Conservation (phyloP, 2,113 vertebrate species). For the Polyodon spathula region DNA sequence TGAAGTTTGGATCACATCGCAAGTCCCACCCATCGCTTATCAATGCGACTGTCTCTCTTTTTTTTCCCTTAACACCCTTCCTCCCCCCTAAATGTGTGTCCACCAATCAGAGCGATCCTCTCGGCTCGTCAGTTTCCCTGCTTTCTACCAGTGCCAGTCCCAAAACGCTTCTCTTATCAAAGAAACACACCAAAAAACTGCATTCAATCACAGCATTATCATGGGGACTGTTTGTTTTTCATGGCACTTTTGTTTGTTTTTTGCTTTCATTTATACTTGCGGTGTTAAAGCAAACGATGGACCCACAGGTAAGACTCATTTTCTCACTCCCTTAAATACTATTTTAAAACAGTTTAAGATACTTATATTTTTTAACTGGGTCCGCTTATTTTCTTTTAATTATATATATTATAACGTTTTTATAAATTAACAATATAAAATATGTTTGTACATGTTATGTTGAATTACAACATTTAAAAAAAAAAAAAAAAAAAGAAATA, state of each 20-base stretch:
- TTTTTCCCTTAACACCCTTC: constrained; percentile 17
- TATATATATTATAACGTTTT: constrained; percentile 4
- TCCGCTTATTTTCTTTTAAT: no score
- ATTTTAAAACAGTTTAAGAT: constrained; percentile 9
- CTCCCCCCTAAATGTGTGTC: constrained; percentile 34
- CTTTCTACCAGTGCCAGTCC: constrained; percentile 39
- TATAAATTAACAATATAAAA: background rate
- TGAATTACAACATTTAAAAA: constrained; percentile 15
- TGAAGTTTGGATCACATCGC: constrained; percentile 6
- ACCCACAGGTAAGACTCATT: constrained; percentile 63
- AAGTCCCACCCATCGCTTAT: constrained; percentile 15
- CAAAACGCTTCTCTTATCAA: constrained; percentile 53
- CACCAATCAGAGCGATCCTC: constrained; percentile 66
- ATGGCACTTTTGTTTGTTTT: constrained; percentile 65
- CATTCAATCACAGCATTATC: constrained; percentile 52
- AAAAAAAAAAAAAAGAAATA: no score
- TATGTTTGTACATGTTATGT: constrained; percentile 2
- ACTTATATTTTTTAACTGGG: constrained; percentile 5
- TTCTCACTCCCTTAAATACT: constrained; percentile 15
- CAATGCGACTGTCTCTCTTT: constrained; percentile 16
- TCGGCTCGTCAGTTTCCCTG: constrained; percentile 49
- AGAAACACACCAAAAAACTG: constrained; percentile 43
- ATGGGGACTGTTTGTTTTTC: constrained; percentile 68
- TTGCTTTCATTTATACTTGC: constrained; percentile 61
- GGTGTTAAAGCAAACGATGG: constrained; percentile 63